Evolutionary conservation across 2,888 invertebrate species (phyloP).

Genomic region (Xestia c-nigrum): DNA sequence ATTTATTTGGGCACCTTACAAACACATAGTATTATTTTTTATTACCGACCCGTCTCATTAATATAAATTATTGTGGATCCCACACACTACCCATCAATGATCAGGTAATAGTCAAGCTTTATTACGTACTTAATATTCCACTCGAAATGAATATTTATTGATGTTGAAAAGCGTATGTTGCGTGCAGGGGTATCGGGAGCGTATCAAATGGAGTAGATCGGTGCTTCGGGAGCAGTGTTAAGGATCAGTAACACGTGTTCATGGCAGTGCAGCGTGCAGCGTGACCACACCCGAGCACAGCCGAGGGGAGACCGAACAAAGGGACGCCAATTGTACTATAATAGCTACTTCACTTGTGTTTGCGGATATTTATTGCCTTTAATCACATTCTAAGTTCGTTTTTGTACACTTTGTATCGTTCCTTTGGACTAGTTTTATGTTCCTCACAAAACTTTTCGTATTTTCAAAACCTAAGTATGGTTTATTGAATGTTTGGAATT

Average conservation of each 20-base stretch:
- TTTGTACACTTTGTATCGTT: conserved; percentile 17
- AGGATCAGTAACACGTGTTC: conserved; percentile 87
- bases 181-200: conserved; percentile 79
- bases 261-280: conserved; percentile 76
- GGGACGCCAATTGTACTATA: conserved; percentile 80
- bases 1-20: conserved; percentile 22
- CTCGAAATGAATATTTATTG: conserved; percentile 75
- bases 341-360: conserved; percentile 84
- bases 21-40: not conserved
- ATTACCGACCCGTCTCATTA: not conserved
- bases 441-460: not conserved
- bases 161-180: conserved; percentile 75
- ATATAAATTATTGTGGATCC: conserved; percentile 8
- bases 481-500: not conserved
- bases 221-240: conserved; percentile 71
- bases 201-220: conserved; percentile 85
- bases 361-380: conserved; percentile 78
- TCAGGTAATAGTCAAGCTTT: conserved; percentile 62
- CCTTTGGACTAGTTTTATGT: not conserved
- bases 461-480: not conserved
- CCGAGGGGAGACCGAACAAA: conserved; percentile 76
- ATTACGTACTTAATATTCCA: conserved; percentile 60
- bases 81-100: conserved; percentile 24
- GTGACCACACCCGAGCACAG: conserved; percentile 74
- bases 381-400: conserved; percentile 61